These are phyloP conservation scores for Danio rerio DNA, from an alignment of 2,113 vertebrate species.

Conservation along the genomic window GRCz12tu NC_133178.1:20225501-20226000, in stretches of 20 bases:
- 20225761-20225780: constrained; percentile 52
- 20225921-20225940: no score
- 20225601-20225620: not conserved
- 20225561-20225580: not conserved
- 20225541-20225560: not conserved
- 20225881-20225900: no score
- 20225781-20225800: constrained; percentile 43
- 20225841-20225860: not conserved
- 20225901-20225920: no score
- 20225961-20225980: no score
- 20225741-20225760: constrained; percentile 55
- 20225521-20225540: no score
- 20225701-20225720: constrained; percentile 26
- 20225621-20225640: not conserved
- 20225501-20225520: not conserved
- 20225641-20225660: not conserved
- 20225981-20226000: no score
- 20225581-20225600: constrained; percentile 10
- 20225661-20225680: constrained; percentile 34
- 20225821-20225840: not conserved
- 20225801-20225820: not conserved
- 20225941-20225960: no score
- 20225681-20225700: constrained; percentile 4
- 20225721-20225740: constrained; percentile 16
- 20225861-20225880: no score